Base-by-base conservation (phyloP, 2,113 vertebrate species). In the Pycnonotus jocosus region DNA sequence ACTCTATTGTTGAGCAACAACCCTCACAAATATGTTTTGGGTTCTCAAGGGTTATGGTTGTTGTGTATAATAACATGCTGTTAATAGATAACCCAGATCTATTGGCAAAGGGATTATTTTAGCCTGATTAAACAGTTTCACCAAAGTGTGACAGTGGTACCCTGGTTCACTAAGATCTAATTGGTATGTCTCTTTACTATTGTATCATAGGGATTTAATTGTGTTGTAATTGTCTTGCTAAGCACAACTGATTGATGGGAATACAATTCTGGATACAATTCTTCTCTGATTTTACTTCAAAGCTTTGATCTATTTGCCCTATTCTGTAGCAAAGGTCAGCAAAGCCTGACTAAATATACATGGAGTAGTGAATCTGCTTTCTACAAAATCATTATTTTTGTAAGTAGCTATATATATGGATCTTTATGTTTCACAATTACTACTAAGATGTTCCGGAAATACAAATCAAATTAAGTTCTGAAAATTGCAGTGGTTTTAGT, bases 1-100 rank as follows among this genome's bases (percentile, higher is more conserved):
- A 72, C 11, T 44, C 68, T 77, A 19, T 24, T 57, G 4, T 11
- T 57, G 60, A 84, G 4, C 28, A 44, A 9, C 14, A 70, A 57
- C 8, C 10, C 9, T 51, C 21, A 77, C 3, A 72, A 69, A 65
- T 37, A 48, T 13, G 1, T 14, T 81, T 66, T 30, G 15, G 4
- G 2, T 79, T 66, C 25, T 81, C 18, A 10, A n/a, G 10, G 3
- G 6, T 70, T 66, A 8, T 27, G 3, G 62, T 62, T 0, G 0
- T 7, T 54, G 18, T 27, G 33, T 30, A 38, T 45, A 2, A 24
- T 15, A 69, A 5, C 5, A 21, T 47, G 28, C 15, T 61, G 11
- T 35, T 48, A 44, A 56, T 8, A 57, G 12, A 7, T 25, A 84
- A 72, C 5, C 2, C 27, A 56, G 24, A 5, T 44, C 27, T 57